These are phyloP conservation scores for Ivindomyrus marchei DNA, from an alignment of 2,113 vertebrate species.

Conservation along the genomic window DNA sequence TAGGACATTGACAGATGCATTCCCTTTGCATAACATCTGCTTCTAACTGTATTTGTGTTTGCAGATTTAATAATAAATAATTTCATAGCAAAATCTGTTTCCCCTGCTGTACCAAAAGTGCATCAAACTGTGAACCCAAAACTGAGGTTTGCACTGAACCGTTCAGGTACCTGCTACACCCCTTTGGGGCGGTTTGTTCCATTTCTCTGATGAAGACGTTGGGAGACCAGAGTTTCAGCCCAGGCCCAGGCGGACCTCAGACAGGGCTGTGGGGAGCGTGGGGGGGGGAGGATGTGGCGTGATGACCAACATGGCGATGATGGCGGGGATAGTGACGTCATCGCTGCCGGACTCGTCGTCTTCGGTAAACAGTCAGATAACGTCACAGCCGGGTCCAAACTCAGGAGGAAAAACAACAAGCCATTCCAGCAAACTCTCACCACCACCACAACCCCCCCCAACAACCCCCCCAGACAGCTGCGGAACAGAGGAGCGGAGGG, in stretches of 20 bases:
- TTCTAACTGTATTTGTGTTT: neutral
- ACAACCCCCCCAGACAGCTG: neutral
- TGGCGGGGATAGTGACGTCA: neutral
- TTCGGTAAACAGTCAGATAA: neutral
- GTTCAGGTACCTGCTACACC: neutral
- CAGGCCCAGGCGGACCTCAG: neutral
- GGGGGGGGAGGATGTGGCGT: neutral
- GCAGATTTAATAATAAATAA: neutral
- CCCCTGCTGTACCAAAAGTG: neutral
- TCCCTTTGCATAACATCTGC: neutral
- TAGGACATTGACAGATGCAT: neutral
- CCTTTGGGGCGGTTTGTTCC: neutral
- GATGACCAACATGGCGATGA: neutral
- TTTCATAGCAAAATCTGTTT: neutral
- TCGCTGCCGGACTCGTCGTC: neutral
- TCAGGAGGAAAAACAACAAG: constrained; percentile 1
- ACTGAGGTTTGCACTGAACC: neutral
- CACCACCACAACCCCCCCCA: neutral
- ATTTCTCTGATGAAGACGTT: neutral
- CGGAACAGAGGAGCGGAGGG: neutral
- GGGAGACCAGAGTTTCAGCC: neutral
- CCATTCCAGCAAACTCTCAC: neutral
- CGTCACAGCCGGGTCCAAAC: neutral
- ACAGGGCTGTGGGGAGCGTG: neutral
- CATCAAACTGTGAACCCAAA: neutral